Evolutionary conservation across 1,140 invertebrate genomes (phyloP), one percentile per base, ranked within the genome.

Genomic region (Manduca sexta): DNA sequence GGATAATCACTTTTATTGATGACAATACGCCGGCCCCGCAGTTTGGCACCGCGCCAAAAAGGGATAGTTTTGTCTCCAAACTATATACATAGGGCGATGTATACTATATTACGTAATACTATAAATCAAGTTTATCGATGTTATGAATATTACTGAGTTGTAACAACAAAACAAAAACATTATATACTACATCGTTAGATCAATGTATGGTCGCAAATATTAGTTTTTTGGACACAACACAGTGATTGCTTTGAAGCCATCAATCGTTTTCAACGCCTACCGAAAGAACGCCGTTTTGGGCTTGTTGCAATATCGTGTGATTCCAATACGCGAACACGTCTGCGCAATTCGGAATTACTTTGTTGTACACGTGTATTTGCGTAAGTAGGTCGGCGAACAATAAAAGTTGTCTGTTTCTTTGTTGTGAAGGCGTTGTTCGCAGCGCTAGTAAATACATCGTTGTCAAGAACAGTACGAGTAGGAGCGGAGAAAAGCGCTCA

Each of bases 1-100:
- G 48, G 14, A 33, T 55, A 46, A 61, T 64, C 55, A 58, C 49
- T 59, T 63, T 63, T 64, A 64, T 64, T 60, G 61, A 60, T 57
- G 61, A 57, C 54, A 57, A 55, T 40, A 50, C 53, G 34, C 16
- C 41, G 43, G 43, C 37, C 38, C 38, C 12, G 21, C 43, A 45
- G 46, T 31, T 46, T 67, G 64, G 64, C 60, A 18, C 1, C 18
- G 13, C 15, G 60, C 64, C 64, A 67, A 41, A 26, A 45, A 56
- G 54, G 42, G 51, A 59, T 47, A 52, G 49, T 55, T 54, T 49
- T 49, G 45, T 51, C 21, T 26, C 21, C 21, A 26, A 26, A 8
- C 8, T 26, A 1, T 26, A 26, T 26, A 3, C 8, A 26, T 8
- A 26, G 21, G 21, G 21, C 21, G 8, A 3, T 26, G 21, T 12